phyloP scores from a whole-genome alignment of 2,797 vertebrate species.

The Falco columbarius region DNA sequence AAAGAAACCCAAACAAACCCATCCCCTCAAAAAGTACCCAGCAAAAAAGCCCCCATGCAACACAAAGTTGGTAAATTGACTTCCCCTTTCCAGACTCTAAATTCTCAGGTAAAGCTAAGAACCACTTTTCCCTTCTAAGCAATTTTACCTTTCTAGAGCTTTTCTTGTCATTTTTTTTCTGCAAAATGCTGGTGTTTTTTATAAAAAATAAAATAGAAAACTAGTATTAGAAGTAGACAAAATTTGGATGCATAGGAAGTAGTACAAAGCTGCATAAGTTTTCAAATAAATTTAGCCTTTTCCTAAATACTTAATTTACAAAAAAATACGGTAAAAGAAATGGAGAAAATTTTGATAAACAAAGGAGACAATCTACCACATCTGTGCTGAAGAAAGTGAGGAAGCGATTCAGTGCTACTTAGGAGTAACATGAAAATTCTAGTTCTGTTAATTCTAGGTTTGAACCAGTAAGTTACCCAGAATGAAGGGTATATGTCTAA shows the following conservation, averaged over 20 bases:
- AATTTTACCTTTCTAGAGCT: not conserved
- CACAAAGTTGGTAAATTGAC: not conserved
- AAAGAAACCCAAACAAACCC: not conserved
- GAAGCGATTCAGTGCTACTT: not conserved
- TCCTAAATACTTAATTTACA: constrained; percentile 35
- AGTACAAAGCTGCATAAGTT: not conserved
- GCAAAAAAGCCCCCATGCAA: not conserved
- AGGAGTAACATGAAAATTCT: not conserved
- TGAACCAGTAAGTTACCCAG: not conserved
- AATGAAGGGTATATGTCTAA: not conserved
- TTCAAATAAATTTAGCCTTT: not conserved
- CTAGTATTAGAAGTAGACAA: not conserved
- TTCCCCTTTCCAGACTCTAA: not conserved
- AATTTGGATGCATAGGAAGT: not conserved
- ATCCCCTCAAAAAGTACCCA: fast-evolving
- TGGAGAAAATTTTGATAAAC: not conserved
- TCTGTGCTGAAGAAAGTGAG: not conserved
- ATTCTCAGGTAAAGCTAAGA: not conserved
- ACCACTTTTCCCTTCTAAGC: not conserved
- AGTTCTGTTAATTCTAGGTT: not conserved
- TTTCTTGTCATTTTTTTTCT: not conserved
- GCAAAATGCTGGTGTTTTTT: not conserved
- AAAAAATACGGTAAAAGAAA: not conserved
- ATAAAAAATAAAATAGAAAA: constrained; percentile 13
- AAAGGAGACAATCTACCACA: not conserved